Conservation (phyloP, 2,113 vertebrate species). For the Jaculus jaculus region DNA sequence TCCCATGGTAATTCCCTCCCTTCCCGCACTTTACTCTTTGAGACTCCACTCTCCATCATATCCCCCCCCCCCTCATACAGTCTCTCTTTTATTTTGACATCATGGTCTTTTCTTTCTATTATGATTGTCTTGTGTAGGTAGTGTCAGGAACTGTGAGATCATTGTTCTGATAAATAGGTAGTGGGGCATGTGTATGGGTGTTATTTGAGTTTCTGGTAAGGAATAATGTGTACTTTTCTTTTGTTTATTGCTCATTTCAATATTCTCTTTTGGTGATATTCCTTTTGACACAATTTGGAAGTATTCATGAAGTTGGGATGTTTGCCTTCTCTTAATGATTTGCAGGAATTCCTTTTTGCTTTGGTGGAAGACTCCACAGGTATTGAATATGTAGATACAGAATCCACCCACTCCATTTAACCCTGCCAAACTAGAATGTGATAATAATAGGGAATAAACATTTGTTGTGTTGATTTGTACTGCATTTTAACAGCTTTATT, state of each 20-base stretch:
- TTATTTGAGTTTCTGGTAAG: neutral
- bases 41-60: too few relatives aligned
- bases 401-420: neutral
- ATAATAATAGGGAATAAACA: neutral
- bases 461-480: neutral
- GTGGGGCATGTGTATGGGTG: neutral
- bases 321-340: neutral
- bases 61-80: too few relatives aligned
- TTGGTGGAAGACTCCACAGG: neutral
- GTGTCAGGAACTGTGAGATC: too few relatives aligned
- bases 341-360: neutral
- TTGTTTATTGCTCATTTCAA: neutral
- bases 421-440: neutral
- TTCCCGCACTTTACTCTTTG: too few relatives aligned
- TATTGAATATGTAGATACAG: neutral
- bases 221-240: neutral
- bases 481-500: neutral
- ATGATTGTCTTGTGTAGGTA: too few relatives aligned
- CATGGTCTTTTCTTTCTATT: too few relatives aligned
- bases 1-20: too few relatives aligned
- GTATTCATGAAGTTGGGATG: neutral
- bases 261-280: neutral
- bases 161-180: neutral
- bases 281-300: neutral
- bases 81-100: too few relatives aligned